Conservation (phyloP, 2,113 vertebrate species). For the Tinamus guttatus region DNA sequence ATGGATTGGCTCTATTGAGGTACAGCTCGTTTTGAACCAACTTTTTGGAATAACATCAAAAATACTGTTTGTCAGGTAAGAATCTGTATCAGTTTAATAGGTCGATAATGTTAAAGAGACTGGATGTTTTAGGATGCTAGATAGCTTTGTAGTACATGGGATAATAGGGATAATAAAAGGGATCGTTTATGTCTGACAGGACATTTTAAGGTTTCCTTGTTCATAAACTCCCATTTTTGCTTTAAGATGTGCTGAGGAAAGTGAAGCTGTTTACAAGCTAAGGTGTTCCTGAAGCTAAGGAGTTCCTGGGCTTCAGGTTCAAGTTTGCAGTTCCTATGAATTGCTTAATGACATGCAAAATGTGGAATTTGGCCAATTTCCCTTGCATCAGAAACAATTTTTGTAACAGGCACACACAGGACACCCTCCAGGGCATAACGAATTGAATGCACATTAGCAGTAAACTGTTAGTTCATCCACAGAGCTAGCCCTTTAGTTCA, state of each 20-base stretch:
- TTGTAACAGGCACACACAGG: not conserved
- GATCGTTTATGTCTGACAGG: not conserved
- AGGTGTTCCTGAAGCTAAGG: not conserved
- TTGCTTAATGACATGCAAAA: not conserved
- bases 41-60: slow-evolving; percentile 91
- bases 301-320: not conserved
- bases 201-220: not conserved
- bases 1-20: slow-evolving; percentile 97
- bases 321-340: not conserved
- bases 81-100: not conserved
- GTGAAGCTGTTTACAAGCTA: not conserved
- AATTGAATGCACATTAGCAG: not conserved
- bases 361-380: not conserved
- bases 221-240: not conserved
- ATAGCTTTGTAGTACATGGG: not conserved
- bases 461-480: not conserved
- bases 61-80: slow-evolving; percentile 95
- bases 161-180: not conserved
- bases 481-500: not conserved
- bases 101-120: not conserved
- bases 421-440: not conserved
- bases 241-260: not conserved
- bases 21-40: slow-evolving; percentile 90
- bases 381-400: not conserved
- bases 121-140: not conserved